A percentile compares a stretch with the other conserved stretches of the same genome.
These are phyloP conservation scores for Zeuzera pyrina DNA, from an alignment of 2,888 invertebrate genomes.

Conservation along the genomic window DNA sequence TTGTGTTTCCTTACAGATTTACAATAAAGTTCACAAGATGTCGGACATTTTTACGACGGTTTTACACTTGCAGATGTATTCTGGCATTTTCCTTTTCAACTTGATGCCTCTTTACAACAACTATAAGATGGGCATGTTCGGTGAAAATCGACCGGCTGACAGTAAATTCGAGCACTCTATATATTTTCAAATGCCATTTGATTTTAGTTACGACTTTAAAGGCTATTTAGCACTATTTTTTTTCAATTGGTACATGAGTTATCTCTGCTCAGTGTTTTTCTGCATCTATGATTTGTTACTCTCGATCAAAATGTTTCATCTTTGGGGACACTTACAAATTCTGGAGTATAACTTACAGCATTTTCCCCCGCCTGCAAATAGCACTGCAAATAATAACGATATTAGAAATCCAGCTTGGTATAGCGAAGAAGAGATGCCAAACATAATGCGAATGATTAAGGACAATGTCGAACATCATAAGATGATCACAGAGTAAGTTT, in stretches of 20 bases:
- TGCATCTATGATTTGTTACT: background rate
- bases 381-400: too few species aligned
- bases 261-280: constrained; percentile 5
- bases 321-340: constrained; percentile 14
- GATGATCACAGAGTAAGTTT: too few species aligned
- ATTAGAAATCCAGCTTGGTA: too few species aligned
- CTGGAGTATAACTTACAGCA: constrained; percentile 7
- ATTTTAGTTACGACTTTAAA: constrained; percentile 9
- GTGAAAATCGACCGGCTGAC: constrained; percentile 6
- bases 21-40: constrained; percentile 15
- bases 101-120: constrained; percentile 18
- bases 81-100: constrained; percentile 15
- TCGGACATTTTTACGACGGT: constrained; percentile 16
- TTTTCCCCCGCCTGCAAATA: too few species aligned
- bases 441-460: too few species aligned
- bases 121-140: constrained; percentile 9
- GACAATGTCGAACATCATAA: too few species aligned
- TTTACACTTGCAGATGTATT: constrained; percentile 6
- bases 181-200: constrained; percentile 13
- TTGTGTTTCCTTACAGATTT: constrained; percentile 15
- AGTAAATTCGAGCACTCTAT: constrained; percentile 13
- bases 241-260: constrained; percentile 14
- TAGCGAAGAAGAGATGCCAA: too few species aligned
- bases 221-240: constrained; percentile 10
- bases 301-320: constrained; percentile 3